Conservation (phyloP, 2,113 vertebrate species). For the Anthoscopus minutus region DNA sequence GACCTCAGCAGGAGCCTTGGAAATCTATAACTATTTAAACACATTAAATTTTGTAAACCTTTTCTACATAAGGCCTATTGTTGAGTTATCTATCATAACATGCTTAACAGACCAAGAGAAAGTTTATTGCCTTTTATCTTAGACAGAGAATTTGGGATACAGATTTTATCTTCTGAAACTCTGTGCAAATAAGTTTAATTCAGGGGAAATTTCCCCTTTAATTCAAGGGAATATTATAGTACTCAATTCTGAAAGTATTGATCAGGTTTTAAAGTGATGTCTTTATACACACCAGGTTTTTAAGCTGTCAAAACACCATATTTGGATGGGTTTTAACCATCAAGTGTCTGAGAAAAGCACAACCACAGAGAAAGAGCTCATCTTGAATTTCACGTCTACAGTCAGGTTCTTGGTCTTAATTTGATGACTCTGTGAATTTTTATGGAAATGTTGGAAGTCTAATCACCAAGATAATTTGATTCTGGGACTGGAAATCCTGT, state of each 20-base stretch:
- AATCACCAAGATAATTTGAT: neutral
- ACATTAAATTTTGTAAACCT: neutral
- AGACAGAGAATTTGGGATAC: neutral
- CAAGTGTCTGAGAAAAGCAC: neutral
- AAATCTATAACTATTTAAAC: neutral
- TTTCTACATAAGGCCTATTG: neutral
- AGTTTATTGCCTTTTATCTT: neutral
- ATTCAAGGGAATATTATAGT: neutral
- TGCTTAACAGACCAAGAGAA: neutral
- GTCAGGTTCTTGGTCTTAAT: neutral
- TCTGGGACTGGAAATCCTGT: neutral
- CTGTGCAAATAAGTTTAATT: neutral
- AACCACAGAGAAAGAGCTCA: neutral
- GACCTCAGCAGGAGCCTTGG: neutral
- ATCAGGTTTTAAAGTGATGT: neutral
- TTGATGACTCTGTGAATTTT: neutral
- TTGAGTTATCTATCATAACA: neutral
- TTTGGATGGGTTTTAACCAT: neutral
- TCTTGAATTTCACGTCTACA: neutral
- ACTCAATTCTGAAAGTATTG: neutral
- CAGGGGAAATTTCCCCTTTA: neutral
- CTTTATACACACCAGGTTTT: neutral
- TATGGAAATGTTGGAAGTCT: neutral
- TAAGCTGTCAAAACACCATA: neutral
- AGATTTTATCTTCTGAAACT: neutral